phyloP scores from a whole-genome alignment of 2,797 vertebrate species.

The Anguilla anguilla region DNA sequence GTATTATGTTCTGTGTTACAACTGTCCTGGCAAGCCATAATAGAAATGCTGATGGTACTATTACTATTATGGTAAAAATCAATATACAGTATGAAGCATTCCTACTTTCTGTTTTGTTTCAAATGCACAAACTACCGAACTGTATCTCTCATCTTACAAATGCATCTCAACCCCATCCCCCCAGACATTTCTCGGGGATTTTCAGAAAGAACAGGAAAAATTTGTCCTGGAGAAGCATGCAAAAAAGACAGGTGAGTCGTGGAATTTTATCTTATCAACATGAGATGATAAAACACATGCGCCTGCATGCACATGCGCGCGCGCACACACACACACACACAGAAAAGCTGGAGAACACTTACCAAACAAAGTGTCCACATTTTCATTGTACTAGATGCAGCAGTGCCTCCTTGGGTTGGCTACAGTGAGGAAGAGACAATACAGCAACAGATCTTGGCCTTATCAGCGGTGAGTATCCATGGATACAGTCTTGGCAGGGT shows the following conservation, averaged over 20 bases:
- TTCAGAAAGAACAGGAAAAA: constrained; percentile 96
- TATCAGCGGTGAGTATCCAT: constrained; percentile 87
- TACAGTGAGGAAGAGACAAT: constrained; percentile 97
- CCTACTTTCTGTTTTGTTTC: neutral
- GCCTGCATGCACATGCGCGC: neutral
- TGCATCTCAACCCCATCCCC: constrained; percentile 34
- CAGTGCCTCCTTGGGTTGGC: constrained; percentile 92
- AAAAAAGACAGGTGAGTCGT: constrained; percentile 85
- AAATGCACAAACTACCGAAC: neutral
- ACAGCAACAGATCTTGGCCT: constrained; percentile 92
- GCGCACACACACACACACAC: neutral
- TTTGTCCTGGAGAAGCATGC: constrained; percentile 92
- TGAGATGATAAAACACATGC: neutral
- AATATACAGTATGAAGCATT: neutral
- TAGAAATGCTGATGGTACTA: neutral
- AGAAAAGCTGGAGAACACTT: neutral
- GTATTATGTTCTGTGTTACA: neutral
- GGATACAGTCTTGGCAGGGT: neutral
- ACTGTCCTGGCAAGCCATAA: neutral
- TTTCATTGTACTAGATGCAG: constrained; percentile 74
- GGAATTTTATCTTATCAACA: neutral
- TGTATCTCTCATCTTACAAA: neutral
- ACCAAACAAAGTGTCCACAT: neutral
- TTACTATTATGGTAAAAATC: neutral
- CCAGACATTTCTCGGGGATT: constrained; percentile 95